phyloP scores from a whole-genome alignment of 2,888 invertebrate genomes.

The Acrobasis consociella region DNA sequence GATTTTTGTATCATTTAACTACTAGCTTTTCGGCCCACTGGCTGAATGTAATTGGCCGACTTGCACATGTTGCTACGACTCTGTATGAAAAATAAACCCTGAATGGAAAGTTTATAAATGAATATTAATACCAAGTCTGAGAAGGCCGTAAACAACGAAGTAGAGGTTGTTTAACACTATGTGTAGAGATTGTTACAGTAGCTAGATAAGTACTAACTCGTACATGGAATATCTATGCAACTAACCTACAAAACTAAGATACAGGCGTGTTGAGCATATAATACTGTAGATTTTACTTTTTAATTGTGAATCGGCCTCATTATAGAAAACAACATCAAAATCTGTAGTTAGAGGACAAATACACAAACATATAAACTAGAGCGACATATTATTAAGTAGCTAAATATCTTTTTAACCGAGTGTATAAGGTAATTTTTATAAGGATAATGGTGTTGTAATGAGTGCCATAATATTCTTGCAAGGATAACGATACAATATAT shows the following conservation, averaged over 20 bases:
- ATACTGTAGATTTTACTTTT: too few species aligned
- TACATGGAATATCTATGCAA: neutral
- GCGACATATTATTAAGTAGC: too few species aligned
- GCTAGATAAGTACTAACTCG: neutral
- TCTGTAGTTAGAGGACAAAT: too few species aligned
- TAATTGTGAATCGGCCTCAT: too few species aligned
- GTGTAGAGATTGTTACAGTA: too few species aligned
- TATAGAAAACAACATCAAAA: too few species aligned
- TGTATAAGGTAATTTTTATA: too few species aligned
- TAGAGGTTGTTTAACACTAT: neutral
- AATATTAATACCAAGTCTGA: neutral
- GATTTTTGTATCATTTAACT: constrained; percentile 45
- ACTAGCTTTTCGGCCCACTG: constrained; percentile 43
- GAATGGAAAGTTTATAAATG: neutral
- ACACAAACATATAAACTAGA: too few species aligned
- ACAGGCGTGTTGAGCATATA: neutral
- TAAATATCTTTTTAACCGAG: too few species aligned
- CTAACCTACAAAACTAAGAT: constrained; percentile 2
- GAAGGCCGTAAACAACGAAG: neutral
- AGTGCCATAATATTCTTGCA: too few species aligned
- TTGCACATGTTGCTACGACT: constrained; percentile 25
- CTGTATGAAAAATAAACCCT: neutral
- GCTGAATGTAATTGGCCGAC: constrained; percentile 44
- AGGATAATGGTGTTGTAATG: too few species aligned
- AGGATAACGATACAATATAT: too few species aligned